Conservation (phyloP, 2,888 invertebrate genomes). For the Willowsia nigromaculata region DNA sequence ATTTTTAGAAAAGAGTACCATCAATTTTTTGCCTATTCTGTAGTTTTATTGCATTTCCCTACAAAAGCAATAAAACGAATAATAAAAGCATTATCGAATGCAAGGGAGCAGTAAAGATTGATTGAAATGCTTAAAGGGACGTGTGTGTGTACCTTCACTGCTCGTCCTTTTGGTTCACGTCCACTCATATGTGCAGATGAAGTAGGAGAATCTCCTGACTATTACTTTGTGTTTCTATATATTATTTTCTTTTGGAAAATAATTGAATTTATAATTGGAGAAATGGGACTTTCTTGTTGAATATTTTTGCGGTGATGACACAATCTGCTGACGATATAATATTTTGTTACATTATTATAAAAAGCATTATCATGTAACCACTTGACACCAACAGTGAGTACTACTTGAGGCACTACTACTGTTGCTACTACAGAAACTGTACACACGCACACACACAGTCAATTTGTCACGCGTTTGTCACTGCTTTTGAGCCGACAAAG, state of each 20-base stretch:
- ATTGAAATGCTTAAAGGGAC: not conserved
- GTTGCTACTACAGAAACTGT: not conserved
- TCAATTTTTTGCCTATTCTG: not conserved
- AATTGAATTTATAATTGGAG: not conserved
- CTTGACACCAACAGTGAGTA: not conserved
- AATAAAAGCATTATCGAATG: slow-evolving; percentile 1
- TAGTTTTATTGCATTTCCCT: slow-evolving; percentile 13
- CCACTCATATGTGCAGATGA: slow-evolving; percentile 62
- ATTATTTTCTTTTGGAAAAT: not conserved
- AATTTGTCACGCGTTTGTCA: slow-evolving; percentile 39
- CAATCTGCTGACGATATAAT: not conserved
- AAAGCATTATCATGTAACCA: not conserved
- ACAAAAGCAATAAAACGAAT: not conserved
- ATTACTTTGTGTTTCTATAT: not conserved
- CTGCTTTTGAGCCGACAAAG: slow-evolving; percentile 10
- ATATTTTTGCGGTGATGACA: not conserved
- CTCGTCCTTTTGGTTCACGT: slow-evolving; percentile 61
- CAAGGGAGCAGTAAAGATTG: not conserved
- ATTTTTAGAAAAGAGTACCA: not conserved
- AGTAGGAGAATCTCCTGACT: not conserved
- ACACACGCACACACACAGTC: not conserved
- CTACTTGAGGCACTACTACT: not conserved
- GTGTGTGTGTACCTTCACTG: slow-evolving; percentile 58
- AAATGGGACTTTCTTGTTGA: not conserved
- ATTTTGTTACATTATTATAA: not conserved